Evolutionary conservation across 2,888 invertebrate genomes (phyloP).

Genomic region (Conus canariensis): DNA sequence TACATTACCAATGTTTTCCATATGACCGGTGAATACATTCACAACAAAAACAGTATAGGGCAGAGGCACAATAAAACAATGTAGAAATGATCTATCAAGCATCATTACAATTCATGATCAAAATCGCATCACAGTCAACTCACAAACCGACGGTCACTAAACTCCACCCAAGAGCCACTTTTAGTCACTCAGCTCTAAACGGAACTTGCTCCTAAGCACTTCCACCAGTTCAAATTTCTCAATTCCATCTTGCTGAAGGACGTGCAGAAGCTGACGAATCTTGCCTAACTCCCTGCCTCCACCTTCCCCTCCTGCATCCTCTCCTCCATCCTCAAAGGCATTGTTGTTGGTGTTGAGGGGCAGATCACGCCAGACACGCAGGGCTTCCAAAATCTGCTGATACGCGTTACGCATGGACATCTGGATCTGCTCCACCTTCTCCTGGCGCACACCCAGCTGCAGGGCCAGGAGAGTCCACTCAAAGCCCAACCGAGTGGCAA

Average conservation of each 20-base stretch:
- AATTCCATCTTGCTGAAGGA: constrained; percentile 50
- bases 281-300: constrained; percentile 44
- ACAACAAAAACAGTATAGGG: no score
- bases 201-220: constrained; percentile 35
- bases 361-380: constrained; percentile 54
- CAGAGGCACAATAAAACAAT: no score
- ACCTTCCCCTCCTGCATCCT: constrained; percentile 29
- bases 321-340: constrained; percentile 2
- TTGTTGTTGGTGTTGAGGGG: constrained; percentile 21
- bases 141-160: not conserved
- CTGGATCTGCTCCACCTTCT: constrained; percentile 78
- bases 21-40: no score
- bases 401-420: constrained; percentile 65
- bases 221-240: constrained; percentile 50
- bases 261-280: constrained; percentile 54
- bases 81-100: no score
- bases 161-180: not conserved
- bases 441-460: constrained; percentile 77
- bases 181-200: not conserved
- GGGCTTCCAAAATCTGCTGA: constrained; percentile 58
- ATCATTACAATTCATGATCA: not conserved
- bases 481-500: constrained; percentile 64
- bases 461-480: constrained; percentile 79
- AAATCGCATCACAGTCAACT: not conserved
- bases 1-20: no score